Evolutionary conservation across 2,888 invertebrate genomes (phyloP).

Genomic region (Drosophila pegasa): DNA sequence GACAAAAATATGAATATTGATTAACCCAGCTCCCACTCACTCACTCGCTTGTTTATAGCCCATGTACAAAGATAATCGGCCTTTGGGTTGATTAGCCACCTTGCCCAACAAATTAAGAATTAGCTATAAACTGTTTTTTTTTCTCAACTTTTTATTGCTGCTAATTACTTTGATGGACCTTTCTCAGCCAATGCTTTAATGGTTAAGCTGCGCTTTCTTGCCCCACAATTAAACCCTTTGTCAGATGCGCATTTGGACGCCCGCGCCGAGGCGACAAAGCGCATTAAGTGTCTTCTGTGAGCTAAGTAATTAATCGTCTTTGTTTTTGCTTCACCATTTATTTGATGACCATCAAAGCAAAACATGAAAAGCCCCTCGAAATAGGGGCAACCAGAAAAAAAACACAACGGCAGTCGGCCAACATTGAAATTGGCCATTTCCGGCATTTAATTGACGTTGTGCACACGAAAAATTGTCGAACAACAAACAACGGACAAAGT

Average conservation of each 20-base stretch:
- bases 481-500: slow-evolving; percentile 41
- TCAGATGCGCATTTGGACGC: slow-evolving; percentile 19
- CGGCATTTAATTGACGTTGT: slow-evolving; percentile 74
- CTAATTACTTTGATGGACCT: slow-evolving; percentile 48
- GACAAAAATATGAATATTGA: slow-evolving; percentile 24
- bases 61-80: slow-evolving; percentile 26
- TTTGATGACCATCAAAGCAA: slow-evolving; percentile 71
- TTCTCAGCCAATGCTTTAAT: slow-evolving; percentile 17
- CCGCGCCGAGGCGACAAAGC: slow-evolving; percentile 61
- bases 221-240: slow-evolving; percentile 57
- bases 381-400: slow-evolving; percentile 46
- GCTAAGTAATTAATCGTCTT: slow-evolving; percentile 76
- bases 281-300: slow-evolving; percentile 66
- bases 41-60: neutral
- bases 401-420: slow-evolving; percentile 51
- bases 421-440: slow-evolving; percentile 74
- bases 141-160: slow-evolving; percentile 12
- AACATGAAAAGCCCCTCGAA: slow-evolving; percentile 71
- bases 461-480: slow-evolving; percentile 64
- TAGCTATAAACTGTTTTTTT: slow-evolving; percentile 6
- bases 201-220: slow-evolving; percentile 47
- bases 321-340: slow-evolving; percentile 50
- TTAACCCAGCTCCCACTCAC: neutral
- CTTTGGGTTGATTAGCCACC: slow-evolving; percentile 4
- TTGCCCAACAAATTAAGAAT: slow-evolving; percentile 16